phyloP scores from a whole-genome alignment of 2,888 invertebrate species.

The Mesopsocus fuscifrons region DNA sequence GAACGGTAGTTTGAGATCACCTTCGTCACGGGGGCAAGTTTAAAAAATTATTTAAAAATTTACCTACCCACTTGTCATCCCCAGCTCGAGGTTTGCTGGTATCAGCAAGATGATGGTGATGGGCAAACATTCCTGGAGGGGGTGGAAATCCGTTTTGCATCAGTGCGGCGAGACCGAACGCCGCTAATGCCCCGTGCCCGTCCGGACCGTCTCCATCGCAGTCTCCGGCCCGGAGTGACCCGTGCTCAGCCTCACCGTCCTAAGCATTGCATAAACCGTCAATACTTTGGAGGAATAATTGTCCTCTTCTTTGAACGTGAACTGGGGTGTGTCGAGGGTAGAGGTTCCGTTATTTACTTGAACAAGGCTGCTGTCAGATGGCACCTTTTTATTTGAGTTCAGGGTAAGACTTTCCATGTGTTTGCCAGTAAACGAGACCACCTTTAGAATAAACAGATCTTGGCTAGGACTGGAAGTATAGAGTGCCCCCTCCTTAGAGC shows the following conservation, averaged over 20 bases:
- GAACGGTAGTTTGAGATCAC: too few relatives aligned
- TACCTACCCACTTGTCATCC: constrained; percentile 20
- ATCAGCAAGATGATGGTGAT: constrained; percentile 23
- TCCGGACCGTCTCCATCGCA: constrained; percentile 13
- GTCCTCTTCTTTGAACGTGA: too few relatives aligned
- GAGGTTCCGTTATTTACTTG: constrained; percentile 21
- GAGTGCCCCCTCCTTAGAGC: too few relatives aligned
- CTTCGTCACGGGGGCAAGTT: too few relatives aligned
- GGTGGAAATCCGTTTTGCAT: constrained; percentile 57
- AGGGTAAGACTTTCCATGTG: too few relatives aligned
- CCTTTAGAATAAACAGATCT: too few relatives aligned
- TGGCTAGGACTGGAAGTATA: too few relatives aligned
- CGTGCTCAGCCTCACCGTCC: constrained; percentile 6
- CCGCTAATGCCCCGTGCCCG: constrained; percentile 19
- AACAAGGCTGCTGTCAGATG: constrained; percentile 12
- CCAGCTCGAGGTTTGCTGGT: constrained; percentile 18
- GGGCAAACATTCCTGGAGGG: constrained; percentile 33
- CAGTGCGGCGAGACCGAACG: constrained; percentile 47
- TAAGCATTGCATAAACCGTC: too few relatives aligned
- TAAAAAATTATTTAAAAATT: too few relatives aligned
- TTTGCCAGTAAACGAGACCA: too few relatives aligned
- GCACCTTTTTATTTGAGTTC: too few relatives aligned
- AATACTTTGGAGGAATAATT: too few relatives aligned
- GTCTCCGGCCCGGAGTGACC: constrained; percentile 10
- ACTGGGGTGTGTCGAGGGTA: constrained; percentile 18